phyloP scores from a whole-genome alignment of 2,888 invertebrate genomes.

The Leptinotarsa tumamoca region DNA sequence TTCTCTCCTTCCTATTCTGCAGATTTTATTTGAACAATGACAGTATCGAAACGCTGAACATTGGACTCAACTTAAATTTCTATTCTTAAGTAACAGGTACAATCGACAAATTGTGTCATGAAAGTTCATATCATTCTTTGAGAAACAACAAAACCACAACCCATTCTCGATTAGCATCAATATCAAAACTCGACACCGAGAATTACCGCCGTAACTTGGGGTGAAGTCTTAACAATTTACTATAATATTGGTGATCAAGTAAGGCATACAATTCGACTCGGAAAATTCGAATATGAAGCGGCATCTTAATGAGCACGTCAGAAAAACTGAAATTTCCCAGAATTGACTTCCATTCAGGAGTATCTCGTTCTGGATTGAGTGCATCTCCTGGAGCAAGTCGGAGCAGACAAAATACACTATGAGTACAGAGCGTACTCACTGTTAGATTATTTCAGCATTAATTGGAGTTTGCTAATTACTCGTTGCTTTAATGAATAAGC shows the following conservation, averaged over 20 bases:
- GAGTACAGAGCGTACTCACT: conserved; percentile 63
- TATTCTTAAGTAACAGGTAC: no score
- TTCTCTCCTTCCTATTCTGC: no score
- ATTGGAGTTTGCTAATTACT: conserved; percentile 91
- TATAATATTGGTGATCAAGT: not conserved
- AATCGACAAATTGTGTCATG: no score
- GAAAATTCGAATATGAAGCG: not conserved
- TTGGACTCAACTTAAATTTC: no score
- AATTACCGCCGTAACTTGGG: no score
- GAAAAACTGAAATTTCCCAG: not conserved
- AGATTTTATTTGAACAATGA: no score
- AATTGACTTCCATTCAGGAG: conserved; percentile 3
- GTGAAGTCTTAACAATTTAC: no score
- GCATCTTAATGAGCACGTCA: conserved; percentile 1
- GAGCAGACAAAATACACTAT: conserved; percentile 57
- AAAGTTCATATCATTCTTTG: no score
- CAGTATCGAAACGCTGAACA: no score
- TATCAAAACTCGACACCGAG: no score
- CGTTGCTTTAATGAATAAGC: conserved; percentile 91
- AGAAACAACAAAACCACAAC: no score
- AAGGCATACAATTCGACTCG: not conserved
- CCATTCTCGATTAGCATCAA: no score
- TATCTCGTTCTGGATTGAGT: conserved; percentile 20
- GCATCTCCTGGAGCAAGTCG: conserved; percentile 48
- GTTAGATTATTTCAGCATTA: conserved; percentile 84